Evolutionary conservation across 1,140 invertebrate species (phyloP).

Genomic region (Micrasema minimum): DNA sequence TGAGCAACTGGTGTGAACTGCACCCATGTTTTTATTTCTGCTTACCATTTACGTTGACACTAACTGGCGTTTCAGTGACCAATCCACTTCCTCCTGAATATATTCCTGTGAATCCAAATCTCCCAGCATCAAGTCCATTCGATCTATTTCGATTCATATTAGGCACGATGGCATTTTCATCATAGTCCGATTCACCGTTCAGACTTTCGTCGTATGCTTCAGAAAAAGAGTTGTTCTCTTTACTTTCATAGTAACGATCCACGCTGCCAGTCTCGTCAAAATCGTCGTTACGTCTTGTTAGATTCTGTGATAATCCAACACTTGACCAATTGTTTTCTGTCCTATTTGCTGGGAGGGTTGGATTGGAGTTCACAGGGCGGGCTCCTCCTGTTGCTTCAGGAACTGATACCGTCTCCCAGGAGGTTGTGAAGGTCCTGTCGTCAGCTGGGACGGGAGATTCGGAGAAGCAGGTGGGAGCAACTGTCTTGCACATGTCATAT

Average conservation of each 20-base stretch:
- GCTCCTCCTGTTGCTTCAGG: slow-evolving; percentile 2
- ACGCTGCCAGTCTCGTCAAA: neutral
- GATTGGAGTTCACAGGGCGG: neutral
- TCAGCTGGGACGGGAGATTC: neutral
- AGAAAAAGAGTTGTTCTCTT: neutral
- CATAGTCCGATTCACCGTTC: slow-evolving; percentile 14
- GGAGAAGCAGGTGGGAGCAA: slow-evolving; percentile 72
- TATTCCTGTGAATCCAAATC: neutral
- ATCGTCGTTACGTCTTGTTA: neutral
- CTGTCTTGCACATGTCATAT: slow-evolving; percentile 78
- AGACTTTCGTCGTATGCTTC: slow-evolving; percentile 6
- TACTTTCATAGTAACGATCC: neutral
- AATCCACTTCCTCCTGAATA: slow-evolving; percentile 7
- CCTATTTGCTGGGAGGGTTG: neutral
- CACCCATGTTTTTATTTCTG: no score
- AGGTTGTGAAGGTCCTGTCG: slow-evolving; percentile 14
- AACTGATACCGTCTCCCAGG: slow-evolving; percentile 6
- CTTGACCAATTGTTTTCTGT: neutral
- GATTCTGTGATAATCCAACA: neutral
- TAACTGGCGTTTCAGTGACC: neutral
- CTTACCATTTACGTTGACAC: slow-evolving; percentile 17
- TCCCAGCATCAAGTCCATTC: neutral
- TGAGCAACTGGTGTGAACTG: no score
- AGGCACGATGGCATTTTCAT: slow-evolving; percentile 13
- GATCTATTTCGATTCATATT: neutral